Conservation (phyloP, 2,888 invertebrate species). For the Limnephilus lunatus region DNA sequence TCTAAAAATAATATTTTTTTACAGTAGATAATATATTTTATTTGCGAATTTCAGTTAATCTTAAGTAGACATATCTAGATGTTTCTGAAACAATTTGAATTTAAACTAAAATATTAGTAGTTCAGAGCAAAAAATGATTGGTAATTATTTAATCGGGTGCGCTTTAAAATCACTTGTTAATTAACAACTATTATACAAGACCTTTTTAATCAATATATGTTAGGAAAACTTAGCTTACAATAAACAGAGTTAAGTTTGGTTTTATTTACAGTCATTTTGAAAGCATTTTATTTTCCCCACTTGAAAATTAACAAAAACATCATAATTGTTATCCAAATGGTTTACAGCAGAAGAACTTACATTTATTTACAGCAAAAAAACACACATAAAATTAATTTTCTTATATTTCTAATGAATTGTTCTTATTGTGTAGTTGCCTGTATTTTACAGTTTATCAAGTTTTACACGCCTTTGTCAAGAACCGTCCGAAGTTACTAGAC, state of each 20-base stretch:
- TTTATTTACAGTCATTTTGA: conserved; percentile 2
- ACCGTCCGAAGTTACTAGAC: too few relatives aligned
- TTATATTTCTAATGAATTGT: not conserved
- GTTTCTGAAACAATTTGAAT: too few relatives aligned
- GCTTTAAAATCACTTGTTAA: not conserved
- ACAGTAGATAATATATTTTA: too few relatives aligned
- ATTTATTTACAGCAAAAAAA: not conserved
- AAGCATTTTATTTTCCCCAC: conserved; percentile 52
- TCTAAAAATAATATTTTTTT: too few relatives aligned
- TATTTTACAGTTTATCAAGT: not conserved
- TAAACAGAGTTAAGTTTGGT: not conserved
- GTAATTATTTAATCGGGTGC: too few relatives aligned
- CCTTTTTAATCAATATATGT: not conserved
- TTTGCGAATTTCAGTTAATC: too few relatives aligned
- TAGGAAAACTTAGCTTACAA: not conserved
- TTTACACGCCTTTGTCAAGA: not conserved
- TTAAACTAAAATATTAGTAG: too few relatives aligned
- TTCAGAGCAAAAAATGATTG: too few relatives aligned
- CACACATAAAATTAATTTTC: not conserved
- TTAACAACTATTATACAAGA: not conserved
- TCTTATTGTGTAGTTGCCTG: not conserved
- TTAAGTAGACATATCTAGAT: too few relatives aligned
- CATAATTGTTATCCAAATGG: not conserved
- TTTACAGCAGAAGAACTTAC: not conserved
- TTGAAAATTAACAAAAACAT: conserved; percentile 14